Base-by-base conservation (phyloP, 1,140 invertebrate species). In the Himalopsyche phryganea region DNA sequence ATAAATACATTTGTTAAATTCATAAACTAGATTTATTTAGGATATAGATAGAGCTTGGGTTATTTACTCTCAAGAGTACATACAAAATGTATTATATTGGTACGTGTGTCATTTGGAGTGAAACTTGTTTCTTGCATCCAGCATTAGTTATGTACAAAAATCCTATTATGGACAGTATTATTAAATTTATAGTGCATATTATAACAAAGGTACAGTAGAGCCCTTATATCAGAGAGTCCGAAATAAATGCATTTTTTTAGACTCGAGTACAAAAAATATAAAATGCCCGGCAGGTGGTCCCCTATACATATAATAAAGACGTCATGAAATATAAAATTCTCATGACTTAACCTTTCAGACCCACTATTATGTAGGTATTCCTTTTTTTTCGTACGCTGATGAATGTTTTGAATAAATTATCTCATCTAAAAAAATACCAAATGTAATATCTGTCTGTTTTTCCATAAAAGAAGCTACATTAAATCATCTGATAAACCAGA, bases 281-380 rank as follows among this genome's bases (percentile, higher is more conserved):
- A 28, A 28, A 28, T 28, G 23, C 23, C 18, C 57, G 56, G 61
- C 61, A 59, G 61, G 61, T 63, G 61, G 61, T 55, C 56, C 32
- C 50, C 41, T 54, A 40, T 59, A 59, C 19, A 36, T 38, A 36
- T 48, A 63, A 63, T 63, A 63, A 63, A 63, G 61, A 59, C 61
- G 61, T 63, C 61, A 63, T 20, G 46, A 52, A 28, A 53, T 41
- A 42, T 45, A 54, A 55, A 41, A 52, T 58, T 63, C 47, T 28
- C 19, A 52, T 51, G 50, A 49, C 45, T 61, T 49, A 41, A 45
- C 55, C 50, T 63, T 50, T 58, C 55, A 36, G 50, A 36, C 55
- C 42, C 4, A 20, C 42, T 11, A 40, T n/a, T 52, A 36, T 42
- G 20, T 42, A 51, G 19, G 38, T 38, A 57, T 61, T 47, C 47